A percentile compares a stretch with the other conserved stretches of the same genome.
These are phyloP conservation scores for Epinotia nisella DNA, from an alignment of 2,888 invertebrate genomes.

Conservation along the genomic window DNA sequence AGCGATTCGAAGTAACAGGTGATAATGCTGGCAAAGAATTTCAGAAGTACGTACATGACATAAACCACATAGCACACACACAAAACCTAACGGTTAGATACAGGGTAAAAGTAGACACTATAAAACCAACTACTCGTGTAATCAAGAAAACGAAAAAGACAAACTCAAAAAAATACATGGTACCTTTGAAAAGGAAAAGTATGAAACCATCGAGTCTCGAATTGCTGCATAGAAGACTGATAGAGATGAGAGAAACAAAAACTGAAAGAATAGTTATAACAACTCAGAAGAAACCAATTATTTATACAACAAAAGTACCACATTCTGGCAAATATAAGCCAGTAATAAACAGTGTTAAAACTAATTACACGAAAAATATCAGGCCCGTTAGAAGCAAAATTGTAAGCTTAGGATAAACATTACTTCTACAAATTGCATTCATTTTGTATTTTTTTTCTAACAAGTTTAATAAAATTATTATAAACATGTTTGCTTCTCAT, in stretches of 20 bases:
- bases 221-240: constrained; percentile 65
- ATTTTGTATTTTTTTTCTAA: neutral
- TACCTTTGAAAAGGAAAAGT: constrained; percentile 73
- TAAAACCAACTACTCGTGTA: constrained; percentile 50
- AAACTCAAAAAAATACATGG: constrained; percentile 69
- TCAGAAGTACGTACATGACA: constrained; percentile 61
- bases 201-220: constrained; percentile 77
- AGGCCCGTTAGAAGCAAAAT: constrained; percentile 67
- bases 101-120: constrained; percentile 59
- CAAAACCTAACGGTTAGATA: constrained; percentile 65
- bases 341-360: constrained; percentile 59
- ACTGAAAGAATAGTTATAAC: constrained; percentile 51
- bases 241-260: constrained; percentile 55
- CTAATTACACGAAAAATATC: constrained; percentile 66
- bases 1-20: constrained; percentile 63
- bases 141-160: constrained; percentile 55
- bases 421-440: neutral
- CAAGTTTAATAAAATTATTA: neutral
- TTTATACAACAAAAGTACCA: constrained; percentile 56
- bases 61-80: constrained; percentile 61
- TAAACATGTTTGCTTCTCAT: neutral
- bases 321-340: constrained; percentile 70
- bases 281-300: constrained; percentile 52
- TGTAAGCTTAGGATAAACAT: constrained; percentile 56
- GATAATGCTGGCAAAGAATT: constrained; percentile 59